phyloP scores from a whole-genome alignment of 2,888 invertebrate genomes.

The Morpho achilles region DNA sequence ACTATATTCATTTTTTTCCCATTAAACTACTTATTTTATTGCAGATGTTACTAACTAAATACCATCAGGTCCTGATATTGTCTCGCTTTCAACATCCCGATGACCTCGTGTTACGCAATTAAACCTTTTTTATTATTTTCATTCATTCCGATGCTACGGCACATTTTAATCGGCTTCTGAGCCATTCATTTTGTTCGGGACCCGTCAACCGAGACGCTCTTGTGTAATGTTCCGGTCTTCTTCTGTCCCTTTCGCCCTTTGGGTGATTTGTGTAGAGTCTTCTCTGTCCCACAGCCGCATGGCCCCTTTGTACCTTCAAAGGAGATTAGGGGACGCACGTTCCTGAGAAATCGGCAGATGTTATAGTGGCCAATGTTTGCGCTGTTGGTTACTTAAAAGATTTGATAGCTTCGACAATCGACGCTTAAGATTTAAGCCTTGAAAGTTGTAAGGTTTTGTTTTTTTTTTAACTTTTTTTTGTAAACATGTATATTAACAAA shows the following conservation, averaged over 20 bases:
- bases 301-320: slow-evolving; percentile 57
- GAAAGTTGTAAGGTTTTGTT: neutral
- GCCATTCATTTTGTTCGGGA: slow-evolving; percentile 72
- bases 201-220: slow-evolving; percentile 72
- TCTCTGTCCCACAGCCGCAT: slow-evolving; percentile 50
- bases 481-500: neutral
- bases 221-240: slow-evolving; percentile 69
- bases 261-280: slow-evolving; percentile 19
- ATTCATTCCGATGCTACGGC: slow-evolving; percentile 66
- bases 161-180: slow-evolving; percentile 68
- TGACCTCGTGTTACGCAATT: slow-evolving; percentile 65
- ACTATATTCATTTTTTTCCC: neutral
- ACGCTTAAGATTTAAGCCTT: slow-evolving; percentile 31
- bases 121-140: slow-evolving; percentile 58
- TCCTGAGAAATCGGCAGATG: slow-evolving; percentile 77
- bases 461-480: neutral
- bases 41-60: slow-evolving; percentile 17
- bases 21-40: slow-evolving; percentile 1
- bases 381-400: slow-evolving; percentile 47
- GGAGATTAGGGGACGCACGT: slow-evolving; percentile 72
- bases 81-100: slow-evolving; percentile 36
- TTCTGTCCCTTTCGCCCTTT: slow-evolving; percentile 36
- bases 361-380: slow-evolving; percentile 53
- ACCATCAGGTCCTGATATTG: slow-evolving; percentile 16
- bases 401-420: slow-evolving; percentile 50